phyloP scores from a whole-genome alignment of 2,797 vertebrate species.

The Leptatherina wallacei region DNA sequence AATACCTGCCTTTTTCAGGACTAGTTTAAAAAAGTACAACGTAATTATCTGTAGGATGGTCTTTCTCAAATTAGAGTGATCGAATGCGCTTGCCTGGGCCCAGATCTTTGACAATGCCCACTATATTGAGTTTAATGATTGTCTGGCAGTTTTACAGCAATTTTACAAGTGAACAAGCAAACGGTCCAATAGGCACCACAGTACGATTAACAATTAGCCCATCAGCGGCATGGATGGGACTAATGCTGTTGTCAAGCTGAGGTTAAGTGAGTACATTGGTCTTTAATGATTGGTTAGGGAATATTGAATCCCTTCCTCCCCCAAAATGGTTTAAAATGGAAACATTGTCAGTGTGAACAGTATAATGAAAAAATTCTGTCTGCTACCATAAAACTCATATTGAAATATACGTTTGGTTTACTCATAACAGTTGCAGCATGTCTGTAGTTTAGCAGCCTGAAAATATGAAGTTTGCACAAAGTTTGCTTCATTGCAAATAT shows the following conservation, averaged over 20 bases:
- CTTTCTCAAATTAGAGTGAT: neutral
- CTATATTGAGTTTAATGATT: neutral
- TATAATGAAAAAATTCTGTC: neutral
- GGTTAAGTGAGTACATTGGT: constrained; percentile 18
- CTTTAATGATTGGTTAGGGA: constrained; percentile 11
- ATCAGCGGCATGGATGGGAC: neutral
- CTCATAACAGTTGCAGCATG: neutral
- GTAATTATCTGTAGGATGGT: neutral
- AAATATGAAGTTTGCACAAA: constrained; percentile 1
- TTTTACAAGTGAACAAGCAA: constrained; percentile 11
- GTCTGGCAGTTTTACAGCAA: neutral
- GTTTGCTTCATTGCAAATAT: neutral
- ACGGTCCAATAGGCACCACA: neutral
- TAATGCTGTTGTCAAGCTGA: constrained; percentile 17
- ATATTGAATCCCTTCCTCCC: neutral
- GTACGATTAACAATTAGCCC: neutral
- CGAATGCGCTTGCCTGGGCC: neutral
- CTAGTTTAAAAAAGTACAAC: neutral
- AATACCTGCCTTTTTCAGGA: neutral
- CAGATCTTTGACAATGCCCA: constrained; percentile 1
- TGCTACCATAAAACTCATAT: neutral
- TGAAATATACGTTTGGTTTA: neutral
- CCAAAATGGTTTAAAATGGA: neutral
- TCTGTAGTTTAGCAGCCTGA: neutral
- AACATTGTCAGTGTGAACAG: neutral